Conservation (phyloP, 2,888 invertebrate species). For the Cantharis nigra region DNA sequence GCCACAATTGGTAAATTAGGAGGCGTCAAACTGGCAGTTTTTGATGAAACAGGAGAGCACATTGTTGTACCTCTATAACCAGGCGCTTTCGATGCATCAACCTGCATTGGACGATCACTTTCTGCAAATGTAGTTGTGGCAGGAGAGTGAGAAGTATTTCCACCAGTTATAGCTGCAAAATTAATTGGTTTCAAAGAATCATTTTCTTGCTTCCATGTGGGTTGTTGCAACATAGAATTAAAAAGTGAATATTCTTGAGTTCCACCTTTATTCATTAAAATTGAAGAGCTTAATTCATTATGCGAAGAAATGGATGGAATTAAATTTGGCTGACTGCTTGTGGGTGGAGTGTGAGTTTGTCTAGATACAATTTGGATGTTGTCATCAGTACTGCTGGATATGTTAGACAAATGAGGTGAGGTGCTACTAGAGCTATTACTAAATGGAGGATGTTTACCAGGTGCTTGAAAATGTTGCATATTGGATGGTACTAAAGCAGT, state of each 20-base stretch:
- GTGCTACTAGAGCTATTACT: slow-evolving; percentile 2
- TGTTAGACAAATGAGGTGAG: slow-evolving; percentile 13
- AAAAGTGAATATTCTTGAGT: slow-evolving; percentile 86
- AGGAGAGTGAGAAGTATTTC: slow-evolving; percentile 48
- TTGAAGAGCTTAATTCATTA: slow-evolving; percentile 32
- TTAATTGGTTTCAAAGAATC: slow-evolving; percentile 67
- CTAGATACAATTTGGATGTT: slow-evolving; percentile 35
- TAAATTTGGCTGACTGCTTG: slow-evolving; percentile 41
- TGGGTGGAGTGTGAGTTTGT: slow-evolving; percentile 17
- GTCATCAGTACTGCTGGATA: slow-evolving; percentile 12
- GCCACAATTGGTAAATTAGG: slow-evolving; percentile 51
- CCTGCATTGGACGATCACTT: slow-evolving; percentile 64
- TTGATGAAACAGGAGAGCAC: slow-evolving; percentile 76
- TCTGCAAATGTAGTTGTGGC: slow-evolving; percentile 59
- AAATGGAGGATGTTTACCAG: slow-evolving; percentile 38
- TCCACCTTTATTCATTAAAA: slow-evolving; percentile 47
- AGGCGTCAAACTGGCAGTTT: slow-evolving; percentile 63
- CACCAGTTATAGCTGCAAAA: slow-evolving; percentile 73
- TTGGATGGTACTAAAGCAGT: slow-evolving; percentile 54
- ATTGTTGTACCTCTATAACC: slow-evolving; percentile 83
- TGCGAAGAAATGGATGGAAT: slow-evolving; percentile 35
- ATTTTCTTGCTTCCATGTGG: slow-evolving; percentile 65
- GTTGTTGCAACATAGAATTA: slow-evolving; percentile 72
- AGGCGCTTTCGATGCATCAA: slow-evolving; percentile 88
- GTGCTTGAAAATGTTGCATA: slow-evolving; percentile 51